Base-by-base conservation (phyloP, 2,888 invertebrate genomes). In the Nomada ruficornis region DNA sequence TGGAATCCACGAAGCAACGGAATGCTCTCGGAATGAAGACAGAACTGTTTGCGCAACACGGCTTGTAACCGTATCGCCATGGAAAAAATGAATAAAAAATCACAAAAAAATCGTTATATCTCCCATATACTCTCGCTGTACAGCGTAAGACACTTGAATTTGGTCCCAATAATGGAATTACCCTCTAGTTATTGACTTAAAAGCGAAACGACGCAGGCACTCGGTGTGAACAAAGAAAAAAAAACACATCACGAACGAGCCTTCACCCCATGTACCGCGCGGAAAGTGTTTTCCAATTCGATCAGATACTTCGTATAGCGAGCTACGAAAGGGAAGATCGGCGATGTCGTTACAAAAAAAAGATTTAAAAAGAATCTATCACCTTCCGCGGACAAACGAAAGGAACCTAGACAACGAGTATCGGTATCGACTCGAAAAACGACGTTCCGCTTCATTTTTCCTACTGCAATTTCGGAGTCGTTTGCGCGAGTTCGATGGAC, bases 151-250 rank as follows among this genome's bases (percentile, higher is more conserved):
- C 52, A 65, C 20, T 47, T 23, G 68, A 74, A 77, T 82, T 84
- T 87, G 86, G 87, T 86, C 86, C 86, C 86, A 76, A 72, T 26
- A 47, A 29, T 84, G 86, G 86, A 87, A 86, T 84, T 80, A 71
- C 36, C 36, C 18, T 60, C 54, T 65, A 57, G 65, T 74, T 44
- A 20, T 26, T 29, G 67, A 78, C 79, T 68, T 59, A 72, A 80
- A 67, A 57, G 81, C 81, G 50, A 81, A 68, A 77, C 64, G 52
- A 74, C 42, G 60, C 71, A 57, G 73, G 75, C 77, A 80, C 77
- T 65, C 65, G 69, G 57, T 26, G 47, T 60, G 59, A 29, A 36
- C 29, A 23, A 20, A 26, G 54, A 44, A 44, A 20, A 29, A 7
- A 47, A 18, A 65, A 7, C 36, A 7, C 54, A 20, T 52, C 59